phyloP scores from a whole-genome alignment of 1,140 invertebrate genomes.

The Pogonus chalceus region DNA sequence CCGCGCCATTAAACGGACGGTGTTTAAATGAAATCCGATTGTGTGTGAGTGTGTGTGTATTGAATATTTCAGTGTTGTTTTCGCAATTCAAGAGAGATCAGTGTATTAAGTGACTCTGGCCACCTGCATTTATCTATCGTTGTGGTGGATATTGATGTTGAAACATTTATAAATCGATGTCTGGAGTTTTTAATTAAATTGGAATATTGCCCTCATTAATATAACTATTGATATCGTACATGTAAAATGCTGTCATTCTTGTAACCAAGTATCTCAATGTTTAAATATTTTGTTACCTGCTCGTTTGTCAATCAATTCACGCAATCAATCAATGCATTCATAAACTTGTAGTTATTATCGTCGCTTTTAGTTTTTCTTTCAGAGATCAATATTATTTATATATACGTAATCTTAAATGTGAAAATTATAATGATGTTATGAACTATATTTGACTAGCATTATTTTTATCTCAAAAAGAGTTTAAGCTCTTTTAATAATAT shows the following conservation, averaged over 20 bases:
- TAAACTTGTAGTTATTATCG: no score
- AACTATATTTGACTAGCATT: no score
- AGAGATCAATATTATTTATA: no score
- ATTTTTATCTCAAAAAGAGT: no score
- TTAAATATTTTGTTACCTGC: slow-evolving; percentile 1
- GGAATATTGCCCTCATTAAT: slow-evolving; percentile 5
- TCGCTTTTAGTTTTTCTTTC: no score
- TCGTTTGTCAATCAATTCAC: not conserved
- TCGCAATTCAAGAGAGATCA: not conserved
- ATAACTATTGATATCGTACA: slow-evolving; percentile 7
- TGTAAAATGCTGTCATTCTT: slow-evolving; percentile 6
- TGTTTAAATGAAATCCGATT: not conserved
- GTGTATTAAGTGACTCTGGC: not conserved
- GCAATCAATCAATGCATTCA: no score
- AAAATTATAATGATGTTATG: no score
- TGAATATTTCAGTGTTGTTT: not conserved
- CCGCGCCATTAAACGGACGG: not conserved
- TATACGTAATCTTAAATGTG: no score
- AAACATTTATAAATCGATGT: slow-evolving; percentile 4
- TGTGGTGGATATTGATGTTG: slow-evolving; percentile 4
- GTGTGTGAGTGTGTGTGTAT: not conserved
- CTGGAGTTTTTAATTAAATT: slow-evolving; percentile 4
- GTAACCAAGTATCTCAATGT: slow-evolving; percentile 4
- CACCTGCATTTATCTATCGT: not conserved
- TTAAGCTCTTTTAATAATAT: no score